A percentile compares a stretch with the other conserved stretches of the same genome.
phyloP scores from a whole-genome alignment of 1,140 invertebrate genomes.

The Macrocentrus cingulum region DNA sequence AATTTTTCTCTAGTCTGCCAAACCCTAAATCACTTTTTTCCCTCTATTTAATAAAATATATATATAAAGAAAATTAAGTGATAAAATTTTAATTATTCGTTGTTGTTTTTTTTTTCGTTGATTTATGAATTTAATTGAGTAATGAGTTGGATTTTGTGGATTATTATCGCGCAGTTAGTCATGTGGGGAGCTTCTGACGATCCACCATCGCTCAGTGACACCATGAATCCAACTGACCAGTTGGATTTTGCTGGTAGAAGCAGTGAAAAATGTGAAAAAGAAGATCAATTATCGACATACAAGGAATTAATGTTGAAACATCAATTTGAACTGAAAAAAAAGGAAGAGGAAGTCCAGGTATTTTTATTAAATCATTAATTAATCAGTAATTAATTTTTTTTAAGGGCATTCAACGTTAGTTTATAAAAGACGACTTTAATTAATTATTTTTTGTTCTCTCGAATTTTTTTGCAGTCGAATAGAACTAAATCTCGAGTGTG shows the following conservation, averaged over 20 bases:
- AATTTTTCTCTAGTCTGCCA: background rate
- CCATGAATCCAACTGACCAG: background rate
- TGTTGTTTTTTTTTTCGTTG: background rate
- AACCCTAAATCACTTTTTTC: background rate
- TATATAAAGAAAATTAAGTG: too few relatives aligned
- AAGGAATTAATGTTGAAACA: conserved; percentile 52
- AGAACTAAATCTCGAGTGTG: background rate
- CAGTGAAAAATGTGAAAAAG: conserved; percentile 2
- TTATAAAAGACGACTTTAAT: too few relatives aligned
- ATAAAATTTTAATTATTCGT: background rate
- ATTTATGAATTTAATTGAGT: background rate
- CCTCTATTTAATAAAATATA: too few relatives aligned
- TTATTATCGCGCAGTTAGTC: background rate
- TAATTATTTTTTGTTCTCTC: background rate
- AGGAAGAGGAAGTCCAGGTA: conserved; percentile 54
- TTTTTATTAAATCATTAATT: conserved; percentile 15
- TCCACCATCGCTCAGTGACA: background rate
- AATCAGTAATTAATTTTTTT: background rate
- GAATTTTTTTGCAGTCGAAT: background rate
- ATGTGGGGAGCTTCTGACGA: background rate
- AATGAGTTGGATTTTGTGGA: background rate
- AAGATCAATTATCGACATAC: conserved; percentile 26
- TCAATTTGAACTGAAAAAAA: conserved; percentile 50
- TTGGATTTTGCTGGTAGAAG: background rate
- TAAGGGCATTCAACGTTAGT: too few relatives aligned